A percentile compares a stretch with the other conserved stretches of the same genome.
Evolutionary conservation across 2,888 invertebrate species (phyloP).

Genomic region (Nomada ferruginata): DNA sequence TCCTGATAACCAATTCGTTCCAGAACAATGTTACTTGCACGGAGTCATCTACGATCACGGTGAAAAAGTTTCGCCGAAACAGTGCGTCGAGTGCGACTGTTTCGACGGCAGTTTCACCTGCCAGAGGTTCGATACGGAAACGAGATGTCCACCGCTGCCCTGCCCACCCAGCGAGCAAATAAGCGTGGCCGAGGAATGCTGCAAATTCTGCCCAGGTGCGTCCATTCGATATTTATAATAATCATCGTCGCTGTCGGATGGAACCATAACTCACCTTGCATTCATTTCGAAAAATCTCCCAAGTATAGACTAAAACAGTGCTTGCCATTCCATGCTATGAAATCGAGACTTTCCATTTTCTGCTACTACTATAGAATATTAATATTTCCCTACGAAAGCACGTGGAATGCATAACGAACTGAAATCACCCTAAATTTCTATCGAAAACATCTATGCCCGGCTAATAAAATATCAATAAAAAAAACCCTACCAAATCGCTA

Average conservation of each 20-base stretch:
- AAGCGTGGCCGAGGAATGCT: conserved; percentile 93
- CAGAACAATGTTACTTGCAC: conserved; percentile 90
- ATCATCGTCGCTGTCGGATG: background rate
- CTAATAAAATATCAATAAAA: conserved; percentile 11
- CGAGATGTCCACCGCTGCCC: conserved; percentile 90
- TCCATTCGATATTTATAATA: background rate
- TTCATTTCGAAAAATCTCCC: background rate
- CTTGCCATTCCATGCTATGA: conserved; percentile 11
- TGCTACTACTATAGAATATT: background rate
- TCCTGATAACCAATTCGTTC: conserved; percentile 69
- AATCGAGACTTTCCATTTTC: background rate
- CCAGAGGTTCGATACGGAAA: conserved; percentile 89
- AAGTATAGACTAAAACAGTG: background rate
- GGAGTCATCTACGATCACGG: conserved; percentile 92
- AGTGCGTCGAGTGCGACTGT: conserved; percentile 93
- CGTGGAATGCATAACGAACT: background rate
- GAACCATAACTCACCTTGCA: background rate
- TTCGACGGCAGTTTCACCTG: conserved; percentile 93
- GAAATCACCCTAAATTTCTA: too few relatives aligned
- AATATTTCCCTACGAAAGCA: background rate
- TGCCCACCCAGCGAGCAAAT: conserved; percentile 92
- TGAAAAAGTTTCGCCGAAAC: conserved; percentile 89
- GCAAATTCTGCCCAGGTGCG: conserved; percentile 94
- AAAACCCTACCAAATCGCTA: conserved; percentile 41
- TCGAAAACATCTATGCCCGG: background rate